Evolutionary conservation across 2,888 invertebrate species (phyloP), one percentile per base, ranked within the genome.

Genomic region (Onchidella celtica): DNA sequence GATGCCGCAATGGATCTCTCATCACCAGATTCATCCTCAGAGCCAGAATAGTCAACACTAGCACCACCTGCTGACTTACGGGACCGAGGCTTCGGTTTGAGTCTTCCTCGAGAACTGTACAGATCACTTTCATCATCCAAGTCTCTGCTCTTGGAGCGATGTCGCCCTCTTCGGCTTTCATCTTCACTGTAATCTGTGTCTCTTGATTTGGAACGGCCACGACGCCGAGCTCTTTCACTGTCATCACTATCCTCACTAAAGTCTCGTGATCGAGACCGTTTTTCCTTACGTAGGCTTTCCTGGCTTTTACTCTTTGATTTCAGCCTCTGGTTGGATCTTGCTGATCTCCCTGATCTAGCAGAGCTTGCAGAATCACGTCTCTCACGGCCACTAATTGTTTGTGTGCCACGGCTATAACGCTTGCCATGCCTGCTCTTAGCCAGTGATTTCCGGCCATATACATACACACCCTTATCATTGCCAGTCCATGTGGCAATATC

Each of bases 401-500:
- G 81, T 24, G 70, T 70, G 24, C 81, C 81, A 36, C 70, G 76
- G 82, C 86, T 88, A 79, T 85, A 84, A 47, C 87, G 85, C 66
- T 79, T 84, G 34, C 88, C 78, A 27, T 74, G 78, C 57, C 86
- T 36, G 1, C 11, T 34, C 14, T 79, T 81, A 29, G 65, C 61
- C 17, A 74, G n/a, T 14, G 73, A 69, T 57, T 78, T 85, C 74
- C 87, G 88, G 2, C 85, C 84, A 63, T 87, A 85, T 27, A 86
- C 57, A 11, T 82, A 77, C 32, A 86, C 88, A 61, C 84, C 83
- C 32, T 86, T 85, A 63, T 85, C 86, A 55, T 55, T 72, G 0
- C 89, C 88, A 14, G 90, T 90, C 83, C 89, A 89, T 3, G 90
- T 90, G 3, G 89, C 89, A 70, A 89, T 88, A 66, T 90, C 90